These are phyloP conservation scores for Megaceryle alcyon DNA, from an alignment of 2,797 vertebrate genomes.

Conservation along the genomic window DNA sequence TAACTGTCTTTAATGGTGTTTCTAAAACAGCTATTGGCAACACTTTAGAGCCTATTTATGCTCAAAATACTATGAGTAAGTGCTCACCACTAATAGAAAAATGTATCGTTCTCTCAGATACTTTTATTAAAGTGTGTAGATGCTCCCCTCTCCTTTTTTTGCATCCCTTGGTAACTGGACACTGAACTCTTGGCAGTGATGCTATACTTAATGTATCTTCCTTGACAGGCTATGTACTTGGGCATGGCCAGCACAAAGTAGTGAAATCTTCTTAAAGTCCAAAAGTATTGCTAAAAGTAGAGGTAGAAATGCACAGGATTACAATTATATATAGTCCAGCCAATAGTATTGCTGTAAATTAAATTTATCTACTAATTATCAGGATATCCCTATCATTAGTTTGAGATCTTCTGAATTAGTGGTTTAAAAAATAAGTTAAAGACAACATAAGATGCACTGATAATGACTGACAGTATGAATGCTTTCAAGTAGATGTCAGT, in stretches of 20 bases:
- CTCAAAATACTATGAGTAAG: neutral
- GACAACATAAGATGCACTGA: neutral
- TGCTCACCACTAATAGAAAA: neutral
- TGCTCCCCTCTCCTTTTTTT: neutral
- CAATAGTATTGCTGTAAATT: neutral
- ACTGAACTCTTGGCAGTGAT: neutral
- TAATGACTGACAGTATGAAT: neutral
- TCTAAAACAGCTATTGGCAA: neutral
- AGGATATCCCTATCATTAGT: neutral
- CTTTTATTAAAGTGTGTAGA: neutral
- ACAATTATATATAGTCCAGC: neutral
- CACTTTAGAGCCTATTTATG: neutral
- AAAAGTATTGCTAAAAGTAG: neutral
- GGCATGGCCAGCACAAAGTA: neutral
- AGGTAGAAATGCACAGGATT: neutral
- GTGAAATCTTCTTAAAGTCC: neutral
- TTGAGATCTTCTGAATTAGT: neutral
- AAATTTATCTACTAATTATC: neutral
- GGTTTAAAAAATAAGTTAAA: neutral
- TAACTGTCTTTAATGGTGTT: neutral
- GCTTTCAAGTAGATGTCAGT: neutral
- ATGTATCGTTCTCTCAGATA: neutral
- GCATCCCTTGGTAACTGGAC: neutral
- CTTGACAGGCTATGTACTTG: neutral
- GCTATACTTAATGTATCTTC: neutral